Evolutionary conservation across 2,113 vertebrate species (phyloP), one percentile per base, ranked within the genome.

Genomic region (Thryonomys swinderianus): DNA sequence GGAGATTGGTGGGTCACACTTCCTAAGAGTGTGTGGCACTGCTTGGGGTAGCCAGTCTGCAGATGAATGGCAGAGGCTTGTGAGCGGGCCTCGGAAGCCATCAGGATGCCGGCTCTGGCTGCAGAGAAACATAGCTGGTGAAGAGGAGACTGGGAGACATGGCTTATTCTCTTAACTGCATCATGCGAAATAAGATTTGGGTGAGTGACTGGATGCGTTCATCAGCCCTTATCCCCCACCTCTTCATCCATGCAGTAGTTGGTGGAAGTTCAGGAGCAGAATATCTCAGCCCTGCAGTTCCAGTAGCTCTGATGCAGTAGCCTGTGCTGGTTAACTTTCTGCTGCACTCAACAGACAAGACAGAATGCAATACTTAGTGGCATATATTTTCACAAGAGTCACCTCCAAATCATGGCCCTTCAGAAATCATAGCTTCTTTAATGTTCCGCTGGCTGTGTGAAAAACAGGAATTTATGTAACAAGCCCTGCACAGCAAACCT

Each of bases 401-500:
- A 96, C 97, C 97, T 98, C 98, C 94, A 96, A 91, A 89, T 95
- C 96, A 97, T 95, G 91, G 96, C 96, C 96, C 48, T 95, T 96
- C 30, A 97, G 98, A 98, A 98, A 98, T 97, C 98, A 97, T 96
- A 93, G 96, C 97, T 98, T 95, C 98, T 98, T 98, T 98, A 98
- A 97, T 98, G 97, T 98, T 96, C 97, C 96, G 96, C 97, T 97
- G 97, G 97, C 97, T 98, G 73, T 74, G 45, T 98, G 98, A 98
- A 98, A 99, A 99, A 99, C 98, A 99, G 98, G 98, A 99, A 98
- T 99, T 98, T 98, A 98, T 98, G 97, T 98, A 98, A 98, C 97
- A 97, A 98, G 96, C 97, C 96, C 97, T 96, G 97, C 96, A 97
- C 97, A 96, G 40, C 98, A 98, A 98, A 98, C 97, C 97, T 98